Conservation (phyloP, 2,888 invertebrate species). For the Ornithoptera alexandrae region DNA sequence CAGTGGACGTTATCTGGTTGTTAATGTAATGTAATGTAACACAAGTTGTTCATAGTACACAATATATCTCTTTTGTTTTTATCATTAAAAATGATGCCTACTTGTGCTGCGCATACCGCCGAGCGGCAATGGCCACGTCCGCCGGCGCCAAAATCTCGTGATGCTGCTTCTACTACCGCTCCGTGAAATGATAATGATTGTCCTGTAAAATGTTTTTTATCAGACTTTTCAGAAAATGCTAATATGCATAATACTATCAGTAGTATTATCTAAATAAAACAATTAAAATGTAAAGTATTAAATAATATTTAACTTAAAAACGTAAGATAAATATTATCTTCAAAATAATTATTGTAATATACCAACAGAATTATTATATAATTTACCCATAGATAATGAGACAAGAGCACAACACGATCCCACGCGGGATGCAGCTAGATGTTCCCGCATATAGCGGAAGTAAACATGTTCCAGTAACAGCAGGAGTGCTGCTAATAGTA, state of each 20-base stretch:
- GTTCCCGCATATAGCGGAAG: conserved; percentile 94
- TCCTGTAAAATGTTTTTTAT: conserved; percentile 67
- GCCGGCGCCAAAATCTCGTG: conserved; percentile 59
- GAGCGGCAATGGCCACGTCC: conserved; percentile 78
- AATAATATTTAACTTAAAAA: no score
- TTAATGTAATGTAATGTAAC: no score
- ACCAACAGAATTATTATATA: conserved; percentile 1
- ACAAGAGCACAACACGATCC: conserved; percentile 97
- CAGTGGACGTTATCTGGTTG: no score
- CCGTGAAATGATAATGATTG: conserved; percentile 78
- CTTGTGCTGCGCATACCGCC: conserved; percentile 90
- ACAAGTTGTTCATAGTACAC: no score
- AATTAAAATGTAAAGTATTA: no score
- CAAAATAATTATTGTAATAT: no score
- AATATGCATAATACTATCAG: no score
- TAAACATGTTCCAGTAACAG: conserved; percentile 95
- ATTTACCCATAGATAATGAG: conserved; percentile 91
- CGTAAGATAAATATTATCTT: no score
- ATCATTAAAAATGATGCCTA: conserved; percentile 32
- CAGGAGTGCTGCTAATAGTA: conserved; percentile 92
- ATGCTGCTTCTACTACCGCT: conserved; percentile 71
- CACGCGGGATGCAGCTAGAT: conserved; percentile 91
- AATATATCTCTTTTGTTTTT: no score
- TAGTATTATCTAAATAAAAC: no score
- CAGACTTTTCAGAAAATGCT: no score